Evolutionary conservation across 2,113 vertebrate genomes (phyloP).

Genomic region (Cranoglanis bouderius): DNA sequence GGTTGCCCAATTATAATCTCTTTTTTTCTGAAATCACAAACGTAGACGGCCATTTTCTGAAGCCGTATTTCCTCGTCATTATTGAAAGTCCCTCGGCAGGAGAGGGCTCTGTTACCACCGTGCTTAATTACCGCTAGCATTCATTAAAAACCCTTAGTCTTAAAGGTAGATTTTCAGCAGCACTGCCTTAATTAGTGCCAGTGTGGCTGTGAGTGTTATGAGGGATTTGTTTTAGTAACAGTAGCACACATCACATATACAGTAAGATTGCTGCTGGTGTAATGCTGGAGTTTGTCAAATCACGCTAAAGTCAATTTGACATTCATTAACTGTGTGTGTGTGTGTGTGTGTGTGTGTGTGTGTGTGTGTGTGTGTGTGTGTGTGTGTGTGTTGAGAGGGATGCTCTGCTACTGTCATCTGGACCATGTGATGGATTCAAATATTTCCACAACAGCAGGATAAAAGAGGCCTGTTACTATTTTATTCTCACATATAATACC

Average conservation of each 20-base stretch:
- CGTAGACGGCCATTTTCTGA: conserved; percentile 53
- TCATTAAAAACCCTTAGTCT: conserved; percentile 56
- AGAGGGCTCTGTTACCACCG: conserved; percentile 52
- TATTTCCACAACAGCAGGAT: conserved; percentile 2
- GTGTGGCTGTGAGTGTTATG: neutral
- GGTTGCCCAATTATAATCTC: conserved; percentile 62
- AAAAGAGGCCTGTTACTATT: neutral
- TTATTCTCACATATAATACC: neutral
- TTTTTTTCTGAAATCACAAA: conserved; percentile 59
- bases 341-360: conserved; percentile 18
- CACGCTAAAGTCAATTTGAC: conserved; percentile 3
- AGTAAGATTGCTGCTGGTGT: neutral
- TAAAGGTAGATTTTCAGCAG: conserved; percentile 61
- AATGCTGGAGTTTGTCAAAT: conserved; percentile 2
- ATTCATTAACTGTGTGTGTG: conserved; percentile 21
- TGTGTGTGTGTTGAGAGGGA: neutral
- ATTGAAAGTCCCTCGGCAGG: conserved; percentile 48
- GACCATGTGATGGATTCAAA: conserved; percentile 2
- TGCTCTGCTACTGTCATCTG: neutral
- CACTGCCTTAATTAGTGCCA: conserved; percentile 60
- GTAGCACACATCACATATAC: conserved; percentile 18
- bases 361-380: conserved; percentile 28
- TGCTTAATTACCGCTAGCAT: conserved; percentile 55
- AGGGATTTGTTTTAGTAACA: conserved; percentile 3
- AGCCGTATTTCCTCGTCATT: conserved; percentile 55